These are phyloP conservation scores for Cosmia trapezina DNA, from an alignment of 2,888 invertebrate species.

Conservation along the genomic window DNA sequence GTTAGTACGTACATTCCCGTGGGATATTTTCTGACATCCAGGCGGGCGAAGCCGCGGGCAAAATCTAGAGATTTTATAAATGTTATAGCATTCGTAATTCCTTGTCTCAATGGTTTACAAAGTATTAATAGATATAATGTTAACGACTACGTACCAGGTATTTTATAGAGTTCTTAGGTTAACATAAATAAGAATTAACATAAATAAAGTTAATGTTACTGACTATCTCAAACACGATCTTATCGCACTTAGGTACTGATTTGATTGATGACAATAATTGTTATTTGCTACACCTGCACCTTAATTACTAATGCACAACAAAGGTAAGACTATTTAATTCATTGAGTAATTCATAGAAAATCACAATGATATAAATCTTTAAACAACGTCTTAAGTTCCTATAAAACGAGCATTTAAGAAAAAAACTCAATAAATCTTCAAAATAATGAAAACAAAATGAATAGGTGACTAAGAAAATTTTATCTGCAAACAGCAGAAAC, in stretches of 20 bases:
- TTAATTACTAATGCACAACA: constrained; percentile 15
- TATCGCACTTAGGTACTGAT: constrained; percentile 36
- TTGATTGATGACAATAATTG: constrained; percentile 49
- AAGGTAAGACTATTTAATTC: not conserved
- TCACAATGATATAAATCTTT: not conserved
- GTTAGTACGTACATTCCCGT: too few species aligned
- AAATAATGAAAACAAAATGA: too few species aligned
- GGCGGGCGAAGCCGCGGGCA: too few species aligned
- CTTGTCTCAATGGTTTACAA: not conserved
- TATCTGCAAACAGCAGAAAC: not conserved
- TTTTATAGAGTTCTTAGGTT: constrained; percentile 29
- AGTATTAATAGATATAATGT: not conserved
- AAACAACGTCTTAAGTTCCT: too few species aligned
- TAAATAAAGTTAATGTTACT: constrained; percentile 33
- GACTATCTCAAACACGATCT: constrained; percentile 48
- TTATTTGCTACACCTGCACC: constrained; percentile 29
- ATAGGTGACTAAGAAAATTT: too few species aligned
- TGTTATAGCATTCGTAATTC: not conserved
- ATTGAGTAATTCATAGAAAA: not conserved
- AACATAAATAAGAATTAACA: constrained; percentile 42
- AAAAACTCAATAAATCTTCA: too few species aligned
- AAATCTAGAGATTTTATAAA: not conserved
- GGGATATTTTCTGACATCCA: too few species aligned
- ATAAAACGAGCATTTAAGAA: too few species aligned
- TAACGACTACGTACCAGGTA: not conserved